Percentiles rank a stretch among this genome's conserved stretches.
These are phyloP conservation scores for Psilopogon haemacephalus DNA, from an alignment of 2,113 vertebrate genomes.

Conservation along the genomic window DNA sequence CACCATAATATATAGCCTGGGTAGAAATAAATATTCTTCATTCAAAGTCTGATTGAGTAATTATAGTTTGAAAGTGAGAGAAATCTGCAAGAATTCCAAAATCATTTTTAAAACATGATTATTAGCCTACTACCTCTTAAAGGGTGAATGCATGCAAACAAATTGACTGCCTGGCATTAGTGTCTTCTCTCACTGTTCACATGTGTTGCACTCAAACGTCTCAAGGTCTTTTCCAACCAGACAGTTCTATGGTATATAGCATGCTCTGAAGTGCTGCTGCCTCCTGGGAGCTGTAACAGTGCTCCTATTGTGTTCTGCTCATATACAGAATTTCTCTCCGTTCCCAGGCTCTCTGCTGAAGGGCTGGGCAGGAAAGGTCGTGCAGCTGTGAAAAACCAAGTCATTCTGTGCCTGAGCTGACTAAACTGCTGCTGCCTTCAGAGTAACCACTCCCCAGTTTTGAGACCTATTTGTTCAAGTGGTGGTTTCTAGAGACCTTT, in stretches of 20 bases:
- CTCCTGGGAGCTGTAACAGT: background rate
- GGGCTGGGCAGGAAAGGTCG: background rate
- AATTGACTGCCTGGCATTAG: background rate
- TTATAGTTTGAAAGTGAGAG: background rate
- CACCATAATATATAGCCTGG: background rate
- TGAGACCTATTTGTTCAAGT: background rate
- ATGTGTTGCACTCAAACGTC: too few relatives aligned
- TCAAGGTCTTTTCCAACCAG: too few relatives aligned
- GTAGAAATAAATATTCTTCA: background rate
- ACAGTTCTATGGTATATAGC: background rate
- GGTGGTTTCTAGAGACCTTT: background rate
- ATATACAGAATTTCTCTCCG: background rate
- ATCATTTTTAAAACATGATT: background rate
- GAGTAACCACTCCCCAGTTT: background rate
- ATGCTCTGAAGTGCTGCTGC: background rate
- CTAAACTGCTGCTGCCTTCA: background rate
- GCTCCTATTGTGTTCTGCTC: background rate
- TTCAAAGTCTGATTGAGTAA: background rate
- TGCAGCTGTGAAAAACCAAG: conserved; percentile 28
- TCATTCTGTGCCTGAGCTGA: background rate
- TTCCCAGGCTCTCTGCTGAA: background rate
- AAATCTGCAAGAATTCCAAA: background rate
- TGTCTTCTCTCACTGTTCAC: background rate
- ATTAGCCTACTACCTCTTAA: background rate
- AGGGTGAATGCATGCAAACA: background rate